Evolutionary conservation across 2,797 vertebrate species (phyloP), one percentile per base, ranked within the genome.

Genomic region (Momotus momota): DNA sequence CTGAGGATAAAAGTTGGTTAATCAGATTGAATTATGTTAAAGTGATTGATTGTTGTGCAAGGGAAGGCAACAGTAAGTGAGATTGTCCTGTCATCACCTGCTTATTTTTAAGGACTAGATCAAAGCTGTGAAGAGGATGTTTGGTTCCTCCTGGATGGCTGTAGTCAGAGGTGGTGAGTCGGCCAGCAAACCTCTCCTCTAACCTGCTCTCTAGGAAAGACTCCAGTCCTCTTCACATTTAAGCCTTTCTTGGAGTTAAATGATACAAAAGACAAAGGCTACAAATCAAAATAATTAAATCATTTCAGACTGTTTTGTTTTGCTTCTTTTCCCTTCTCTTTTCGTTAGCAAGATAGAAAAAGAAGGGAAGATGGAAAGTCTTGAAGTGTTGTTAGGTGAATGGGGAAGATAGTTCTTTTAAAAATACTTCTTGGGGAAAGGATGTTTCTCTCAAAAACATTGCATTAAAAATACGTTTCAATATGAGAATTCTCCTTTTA

Each of bases 51-150:
- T 77, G 52, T 73, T 81, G 70, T 19, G 20, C 19, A 46, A 81
- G 29, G 62, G 91, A 88, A 73, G 62, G 58, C 90, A 93, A 91
- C 51, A 94, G 55, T 81, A 81, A 80, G 38, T 84, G 88, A 73
- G 81, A 82, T 33, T 83, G 55, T 72, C 29, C 54, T 89, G 66
- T 96, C 83, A 81, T 94, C 93, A 78, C 67, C 90, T 95, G 81
- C 72, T 95, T 95, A 94, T 97, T 96, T 87, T 93, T 94, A 83
- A 75, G 75, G 71, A 22, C 33, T 78, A 26, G 52, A 94, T 95
- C 80, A 95, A 96, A 95, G 80, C 40, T 10, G 4, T 57, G 35
- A 80, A 79, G 71, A 80, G 64, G 86, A 75, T 62, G 43, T 86
- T 92, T 90, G 45, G 79, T 96, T 96, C 90, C 70, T 49, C 12